Evolutionary conservation across 1,140 invertebrate genomes (phyloP).

Genomic region (Leguminivora glycinivorella): DNA sequence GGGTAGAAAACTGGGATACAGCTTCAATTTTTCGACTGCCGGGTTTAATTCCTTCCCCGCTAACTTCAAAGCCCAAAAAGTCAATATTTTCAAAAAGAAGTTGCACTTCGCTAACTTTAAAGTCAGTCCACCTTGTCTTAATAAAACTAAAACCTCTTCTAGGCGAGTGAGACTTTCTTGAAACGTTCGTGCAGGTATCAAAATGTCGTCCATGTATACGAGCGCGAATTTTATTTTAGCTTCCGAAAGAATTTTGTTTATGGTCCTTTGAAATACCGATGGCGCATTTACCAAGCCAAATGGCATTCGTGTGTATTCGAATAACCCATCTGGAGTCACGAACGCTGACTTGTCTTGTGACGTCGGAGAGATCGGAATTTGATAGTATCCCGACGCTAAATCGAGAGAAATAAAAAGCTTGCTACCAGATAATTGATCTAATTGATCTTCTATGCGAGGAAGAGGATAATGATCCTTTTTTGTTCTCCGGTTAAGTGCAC

Average conservation of each 20-base stretch:
- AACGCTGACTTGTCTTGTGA: conserved; percentile 66
- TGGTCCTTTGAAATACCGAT: no score
- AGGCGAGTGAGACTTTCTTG: conserved; percentile 29
- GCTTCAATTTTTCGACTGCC: no score
- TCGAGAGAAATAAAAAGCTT: conserved; percentile 71
- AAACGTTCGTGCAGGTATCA: conserved; percentile 7
- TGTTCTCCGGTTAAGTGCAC: conserved; percentile 60
- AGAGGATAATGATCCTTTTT: conserved; percentile 72
- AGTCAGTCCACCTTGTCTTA: conserved; percentile 34
- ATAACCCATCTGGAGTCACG: conserved; percentile 42
- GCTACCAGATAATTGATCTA: conserved; percentile 54
- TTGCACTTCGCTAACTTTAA: conserved; percentile 38
- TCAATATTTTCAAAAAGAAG: conserved; percentile 32
- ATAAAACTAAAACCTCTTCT: conserved; percentile 31
- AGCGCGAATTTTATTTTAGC: conserved; percentile 11
- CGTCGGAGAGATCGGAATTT: conserved; percentile 78
- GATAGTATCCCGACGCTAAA: no score
- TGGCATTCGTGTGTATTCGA: conserved; percentile 41
- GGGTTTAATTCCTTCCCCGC: no score
- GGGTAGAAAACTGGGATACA: no score
- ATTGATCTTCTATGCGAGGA: conserved; percentile 71
- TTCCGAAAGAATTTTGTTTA: conserved; percentile 23
- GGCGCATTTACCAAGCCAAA: conserved; percentile 45
- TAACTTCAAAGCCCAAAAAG: conserved; percentile 13
- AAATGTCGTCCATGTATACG: conserved; percentile 31